phyloP scores from a whole-genome alignment of 1,140 invertebrate genomes.

The Periplaneta americana region DNA sequence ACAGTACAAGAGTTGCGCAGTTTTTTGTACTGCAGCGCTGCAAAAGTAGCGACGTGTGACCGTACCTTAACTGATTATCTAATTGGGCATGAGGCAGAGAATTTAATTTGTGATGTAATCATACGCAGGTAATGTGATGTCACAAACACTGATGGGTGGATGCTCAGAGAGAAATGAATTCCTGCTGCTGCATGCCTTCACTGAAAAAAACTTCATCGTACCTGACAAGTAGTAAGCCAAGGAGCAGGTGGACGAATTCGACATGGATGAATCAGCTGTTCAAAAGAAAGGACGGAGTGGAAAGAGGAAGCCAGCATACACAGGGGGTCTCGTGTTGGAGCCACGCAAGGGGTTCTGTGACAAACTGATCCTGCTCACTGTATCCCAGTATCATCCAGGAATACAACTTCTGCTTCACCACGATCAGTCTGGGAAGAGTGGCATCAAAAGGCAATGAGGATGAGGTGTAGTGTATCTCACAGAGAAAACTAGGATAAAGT shows the following conservation, averaged over 20 bases:
- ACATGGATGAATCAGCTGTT: not conserved
- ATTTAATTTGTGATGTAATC: not conserved
- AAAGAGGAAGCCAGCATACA: slow-evolving; percentile 77
- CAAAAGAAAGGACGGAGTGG: slow-evolving; percentile 36
- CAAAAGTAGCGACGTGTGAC: too few species aligned
- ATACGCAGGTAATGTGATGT: slow-evolving; percentile 68
- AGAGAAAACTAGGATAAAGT: too few species aligned
- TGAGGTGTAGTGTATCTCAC: not conserved
- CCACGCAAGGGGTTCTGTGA: slow-evolving; percentile 98
- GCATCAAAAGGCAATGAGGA: not conserved
- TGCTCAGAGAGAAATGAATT: slow-evolving; percentile 95
- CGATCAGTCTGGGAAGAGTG: slow-evolving; percentile 49
- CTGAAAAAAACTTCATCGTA: slow-evolving; percentile 84
- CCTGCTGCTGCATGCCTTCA: slow-evolving; percentile 91
- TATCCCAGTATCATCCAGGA: slow-evolving; percentile 99
- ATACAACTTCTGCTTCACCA: slow-evolving; percentile 99
- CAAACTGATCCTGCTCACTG: slow-evolving; percentile 84
- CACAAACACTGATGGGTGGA: slow-evolving; percentile 87
- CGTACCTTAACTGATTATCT: too few species aligned
- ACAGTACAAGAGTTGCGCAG: too few species aligned
- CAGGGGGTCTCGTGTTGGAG: slow-evolving; percentile 92
- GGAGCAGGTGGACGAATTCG: not conserved
- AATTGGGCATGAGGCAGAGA: too few species aligned
- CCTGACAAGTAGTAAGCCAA: slow-evolving; percentile 70
- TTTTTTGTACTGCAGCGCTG: too few species aligned